A percentile compares a stretch with the other conserved stretches of the same genome.
These are phyloP conservation scores for Tauraco erythrolophus DNA, from an alignment of 2,113 vertebrate genomes.

Conservation along the genomic window DNA sequence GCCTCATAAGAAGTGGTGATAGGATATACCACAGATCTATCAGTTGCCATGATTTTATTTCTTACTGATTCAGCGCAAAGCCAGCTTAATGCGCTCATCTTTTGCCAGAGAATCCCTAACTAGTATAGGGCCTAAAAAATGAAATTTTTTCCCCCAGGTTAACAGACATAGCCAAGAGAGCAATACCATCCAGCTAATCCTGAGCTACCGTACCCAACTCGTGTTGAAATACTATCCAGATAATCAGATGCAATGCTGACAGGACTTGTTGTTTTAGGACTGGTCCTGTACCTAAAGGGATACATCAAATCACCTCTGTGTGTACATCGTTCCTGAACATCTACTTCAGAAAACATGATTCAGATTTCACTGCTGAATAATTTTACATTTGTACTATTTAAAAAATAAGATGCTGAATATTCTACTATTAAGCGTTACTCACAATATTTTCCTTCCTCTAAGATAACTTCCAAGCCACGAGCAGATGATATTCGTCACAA, in stretches of 20 bases:
- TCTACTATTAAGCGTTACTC: not conserved
- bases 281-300: not conserved
- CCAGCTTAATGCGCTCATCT: not conserved
- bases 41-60: not conserved
- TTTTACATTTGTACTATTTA: not conserved
- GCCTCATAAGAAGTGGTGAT: not conserved
- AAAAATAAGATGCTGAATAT: not conserved
- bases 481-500: constrained; percentile 78
- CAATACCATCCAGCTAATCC: not conserved
- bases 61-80: not conserved
- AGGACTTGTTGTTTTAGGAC: not conserved
- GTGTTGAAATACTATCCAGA: not conserved
- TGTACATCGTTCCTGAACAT: not conserved
- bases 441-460: constrained; percentile 26
- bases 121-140: not conserved
- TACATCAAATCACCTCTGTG: not conserved
- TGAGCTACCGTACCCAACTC: not conserved
- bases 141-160: not conserved
- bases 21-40: not conserved
- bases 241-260: not conserved
- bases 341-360: not conserved
- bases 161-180: not conserved
- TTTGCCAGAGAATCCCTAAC: not conserved
- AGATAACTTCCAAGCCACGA: constrained; percentile 87
- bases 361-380: not conserved